A percentile compares a stretch with the other conserved stretches of the same genome.
These are phyloP conservation scores for Pachymerium ferrugineum DNA, from an alignment of 2,888 invertebrate species.

Conservation along the genomic window DNA sequence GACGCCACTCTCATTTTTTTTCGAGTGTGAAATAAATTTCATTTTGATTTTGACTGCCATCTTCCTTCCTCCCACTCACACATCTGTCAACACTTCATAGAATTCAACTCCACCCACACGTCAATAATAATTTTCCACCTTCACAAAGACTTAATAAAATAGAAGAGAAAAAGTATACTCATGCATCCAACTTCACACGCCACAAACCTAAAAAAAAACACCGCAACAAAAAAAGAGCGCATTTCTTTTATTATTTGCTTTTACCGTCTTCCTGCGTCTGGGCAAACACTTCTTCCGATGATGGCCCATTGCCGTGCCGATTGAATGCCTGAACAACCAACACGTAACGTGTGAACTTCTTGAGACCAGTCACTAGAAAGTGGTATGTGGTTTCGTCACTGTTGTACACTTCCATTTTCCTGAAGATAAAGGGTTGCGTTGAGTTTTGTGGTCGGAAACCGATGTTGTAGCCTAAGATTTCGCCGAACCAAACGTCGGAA, in stretches of 20 bases:
- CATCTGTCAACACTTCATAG: background rate
- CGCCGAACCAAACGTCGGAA: slow-evolving; percentile 86
- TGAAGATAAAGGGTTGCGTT: background rate
- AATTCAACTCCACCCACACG: background rate
- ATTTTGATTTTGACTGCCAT: slow-evolving; percentile 1
- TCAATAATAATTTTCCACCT: slow-evolving; percentile 10
- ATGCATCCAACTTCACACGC: too few relatives aligned
- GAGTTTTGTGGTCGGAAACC: slow-evolving; percentile 64
- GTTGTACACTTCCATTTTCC: slow-evolving; percentile 35
- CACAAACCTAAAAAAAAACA: background rate
- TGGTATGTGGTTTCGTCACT: slow-evolving; percentile 81
- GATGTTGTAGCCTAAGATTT: slow-evolving; percentile 83
- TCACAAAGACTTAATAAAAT: background rate
- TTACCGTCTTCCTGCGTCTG: slow-evolving; percentile 92
- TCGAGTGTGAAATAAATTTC: slow-evolving; percentile 4
- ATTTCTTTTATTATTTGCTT: slow-evolving; percentile 34
- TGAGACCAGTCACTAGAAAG: slow-evolving; percentile 81
- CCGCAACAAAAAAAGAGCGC: background rate
- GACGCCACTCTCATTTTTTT: background rate
- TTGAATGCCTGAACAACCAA: slow-evolving; percentile 91
- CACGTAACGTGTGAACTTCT: slow-evolving; percentile 93
- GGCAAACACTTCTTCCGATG: slow-evolving; percentile 83
- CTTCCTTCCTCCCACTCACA: background rate
- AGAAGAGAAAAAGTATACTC: background rate
- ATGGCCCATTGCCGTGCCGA: slow-evolving; percentile 46